These are phyloP conservation scores for Oophaga pumilio DNA, from an alignment of 2,113 vertebrate genomes.

Conservation along the genomic window DNA sequence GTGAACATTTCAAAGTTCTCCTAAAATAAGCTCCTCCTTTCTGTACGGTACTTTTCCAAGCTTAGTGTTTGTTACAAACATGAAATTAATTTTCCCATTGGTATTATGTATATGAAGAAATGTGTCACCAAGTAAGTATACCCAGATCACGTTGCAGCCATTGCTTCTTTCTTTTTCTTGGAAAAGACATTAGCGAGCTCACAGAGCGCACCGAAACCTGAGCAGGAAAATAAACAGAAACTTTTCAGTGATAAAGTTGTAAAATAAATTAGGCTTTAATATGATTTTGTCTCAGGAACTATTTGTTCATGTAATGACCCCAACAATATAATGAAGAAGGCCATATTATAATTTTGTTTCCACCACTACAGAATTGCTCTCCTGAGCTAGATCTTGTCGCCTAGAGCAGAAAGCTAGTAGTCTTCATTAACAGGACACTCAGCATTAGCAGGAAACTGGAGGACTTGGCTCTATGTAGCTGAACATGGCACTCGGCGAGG, in stretches of 20 bases:
- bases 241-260: constrained; percentile 10
- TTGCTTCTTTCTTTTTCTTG: neutral
- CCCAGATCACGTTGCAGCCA: too few species aligned
- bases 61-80: neutral
- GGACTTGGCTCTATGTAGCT: neutral
- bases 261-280: constrained; percentile 57
- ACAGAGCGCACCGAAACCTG: constrained; percentile 31
- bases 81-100: neutral
- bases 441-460: constrained; percentile 2
- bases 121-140: too few species aligned
- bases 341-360: neutral
- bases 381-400: constrained; percentile 23
- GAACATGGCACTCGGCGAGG: neutral
- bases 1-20: neutral
- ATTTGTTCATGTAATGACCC: constrained; percentile 37
- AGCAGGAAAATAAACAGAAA: constrained; percentile 18
- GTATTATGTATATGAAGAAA: neutral
- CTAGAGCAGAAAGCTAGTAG: constrained; percentile 34
- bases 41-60: neutral
- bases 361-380: constrained; percentile 13
- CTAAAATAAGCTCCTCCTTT: neutral
- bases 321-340: constrained; percentile 34
- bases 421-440: constrained; percentile 12
- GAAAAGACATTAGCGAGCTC: neutral
- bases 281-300: constrained; percentile 30